Evolutionary conservation across 2,113 vertebrate species (phyloP).

Genomic region (Naja naja): DNA sequence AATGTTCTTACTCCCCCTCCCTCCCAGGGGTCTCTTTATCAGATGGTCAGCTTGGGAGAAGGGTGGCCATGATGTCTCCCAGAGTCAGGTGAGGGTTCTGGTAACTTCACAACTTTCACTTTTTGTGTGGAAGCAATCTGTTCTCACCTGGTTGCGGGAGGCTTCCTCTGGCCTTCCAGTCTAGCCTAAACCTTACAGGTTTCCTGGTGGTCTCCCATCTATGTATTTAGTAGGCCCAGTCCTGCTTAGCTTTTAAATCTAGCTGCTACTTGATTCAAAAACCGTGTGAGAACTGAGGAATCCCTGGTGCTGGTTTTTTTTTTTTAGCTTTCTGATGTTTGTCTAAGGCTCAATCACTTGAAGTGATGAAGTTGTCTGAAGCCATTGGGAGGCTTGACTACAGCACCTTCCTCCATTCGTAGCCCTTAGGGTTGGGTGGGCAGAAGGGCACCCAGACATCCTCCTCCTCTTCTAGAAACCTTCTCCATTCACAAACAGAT

Average conservation of each 20-base stretch:
- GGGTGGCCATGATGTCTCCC: neutral
- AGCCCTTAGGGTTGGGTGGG: neutral
- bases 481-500: constrained; percentile 67
- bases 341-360: neutral
- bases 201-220: neutral
- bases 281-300: neutral
- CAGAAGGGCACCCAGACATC: neutral
- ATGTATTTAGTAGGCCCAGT: neutral
- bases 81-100: neutral
- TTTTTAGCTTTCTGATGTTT: neutral
- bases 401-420: neutral
- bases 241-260: neutral
- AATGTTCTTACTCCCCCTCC: neutral
- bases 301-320: neutral
- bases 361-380: neutral
- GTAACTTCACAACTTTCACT: neutral
- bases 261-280: neutral
- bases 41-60: neutral
- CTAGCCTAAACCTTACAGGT: neutral
- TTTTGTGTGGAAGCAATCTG: neutral
- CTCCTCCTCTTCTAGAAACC: constrained; percentile 7
- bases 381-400: neutral
- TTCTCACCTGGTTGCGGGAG: neutral
- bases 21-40: neutral
- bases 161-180: neutral